Evolutionary conservation across 1,140 invertebrate genomes (phyloP).

Genomic region (Phthorimaea operculella): DNA sequence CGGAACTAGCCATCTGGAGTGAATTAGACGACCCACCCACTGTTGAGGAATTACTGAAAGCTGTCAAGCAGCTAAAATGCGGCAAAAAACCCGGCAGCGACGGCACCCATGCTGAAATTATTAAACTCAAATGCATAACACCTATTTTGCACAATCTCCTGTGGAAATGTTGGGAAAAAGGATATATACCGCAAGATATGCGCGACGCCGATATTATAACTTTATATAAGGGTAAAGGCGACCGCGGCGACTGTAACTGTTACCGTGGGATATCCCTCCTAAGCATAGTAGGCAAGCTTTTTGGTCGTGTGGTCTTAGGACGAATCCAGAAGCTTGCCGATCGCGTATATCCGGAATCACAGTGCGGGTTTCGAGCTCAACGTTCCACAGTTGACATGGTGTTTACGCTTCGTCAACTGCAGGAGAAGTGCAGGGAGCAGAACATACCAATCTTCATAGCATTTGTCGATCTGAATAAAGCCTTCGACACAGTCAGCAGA

Average conservation of each 20-base stretch:
- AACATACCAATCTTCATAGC: not conserved
- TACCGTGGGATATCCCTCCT: not conserved
- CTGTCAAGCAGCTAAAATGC: conserved; percentile 12
- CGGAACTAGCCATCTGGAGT: conserved; percentile 5
- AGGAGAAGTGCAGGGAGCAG: conserved; percentile 2
- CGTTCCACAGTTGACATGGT: conserved; percentile 4
- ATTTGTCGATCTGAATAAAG: not conserved
- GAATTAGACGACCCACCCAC: conserved; percentile 15
- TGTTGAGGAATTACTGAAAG: conserved; percentile 6
- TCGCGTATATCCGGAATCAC: not conserved
- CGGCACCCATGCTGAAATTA: conserved; percentile 8
- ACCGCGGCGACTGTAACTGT: conserved; percentile 11
- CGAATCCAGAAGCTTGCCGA: not conserved
- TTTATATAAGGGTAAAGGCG: conserved; percentile 16
- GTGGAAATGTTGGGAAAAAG: conserved; percentile 12
- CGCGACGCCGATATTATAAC: conserved; percentile 14
- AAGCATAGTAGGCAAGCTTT: conserved; percentile 1
- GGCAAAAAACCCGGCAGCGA: conserved; percentile 13
- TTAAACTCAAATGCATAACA: conserved; percentile 9
- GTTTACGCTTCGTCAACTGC: not conserved
- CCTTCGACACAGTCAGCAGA: not conserved
- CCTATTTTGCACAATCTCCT: conserved; percentile 12
- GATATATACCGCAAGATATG: conserved; percentile 14
- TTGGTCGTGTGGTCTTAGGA: not conserved
- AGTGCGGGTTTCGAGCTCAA: conserved; percentile 2